A percentile compares a stretch with the other conserved stretches of the same genome.
Evolutionary conservation across 2,113 vertebrate genomes (phyloP).

Genomic region (Peucedramus taeniatus): DNA sequence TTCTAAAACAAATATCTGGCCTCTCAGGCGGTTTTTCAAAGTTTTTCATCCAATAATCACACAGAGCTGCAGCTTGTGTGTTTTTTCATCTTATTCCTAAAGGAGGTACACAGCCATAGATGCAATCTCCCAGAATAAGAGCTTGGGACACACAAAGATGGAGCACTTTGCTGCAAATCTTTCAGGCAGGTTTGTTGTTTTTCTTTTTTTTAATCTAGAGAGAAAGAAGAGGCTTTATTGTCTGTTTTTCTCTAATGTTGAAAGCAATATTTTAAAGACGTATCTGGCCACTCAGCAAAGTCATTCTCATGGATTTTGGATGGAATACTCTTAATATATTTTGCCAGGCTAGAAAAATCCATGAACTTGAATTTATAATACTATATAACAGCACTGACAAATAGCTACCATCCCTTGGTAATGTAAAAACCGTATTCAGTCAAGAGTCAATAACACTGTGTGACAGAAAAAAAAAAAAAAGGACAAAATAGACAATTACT

Average conservation of each 20-base stretch:
- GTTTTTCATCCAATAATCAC: neutral
- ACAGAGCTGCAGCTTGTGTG: neutral
- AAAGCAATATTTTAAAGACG: neutral
- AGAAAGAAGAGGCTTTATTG: neutral
- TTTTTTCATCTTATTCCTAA: neutral
- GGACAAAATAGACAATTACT: neutral
- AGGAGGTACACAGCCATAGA: neutral
- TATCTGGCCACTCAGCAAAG: neutral
- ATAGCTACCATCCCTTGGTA: neutral
- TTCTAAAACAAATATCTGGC: neutral
- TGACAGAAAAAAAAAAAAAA: neutral
- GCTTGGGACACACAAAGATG: neutral
- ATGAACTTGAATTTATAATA: neutral
- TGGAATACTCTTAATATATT: neutral
- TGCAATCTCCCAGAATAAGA: neutral
- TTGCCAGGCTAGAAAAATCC: neutral
- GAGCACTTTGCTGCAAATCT: neutral
- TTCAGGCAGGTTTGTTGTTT: neutral
- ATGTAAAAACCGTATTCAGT: neutral
- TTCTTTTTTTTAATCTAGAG: neutral
- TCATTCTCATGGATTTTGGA: neutral
- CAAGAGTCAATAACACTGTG: neutral
- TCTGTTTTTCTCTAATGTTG: neutral
- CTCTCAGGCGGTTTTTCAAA: neutral
- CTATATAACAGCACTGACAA: neutral